Evolutionary conservation across 1,140 invertebrate species (phyloP).

Genomic region (Mamestra configurata): DNA sequence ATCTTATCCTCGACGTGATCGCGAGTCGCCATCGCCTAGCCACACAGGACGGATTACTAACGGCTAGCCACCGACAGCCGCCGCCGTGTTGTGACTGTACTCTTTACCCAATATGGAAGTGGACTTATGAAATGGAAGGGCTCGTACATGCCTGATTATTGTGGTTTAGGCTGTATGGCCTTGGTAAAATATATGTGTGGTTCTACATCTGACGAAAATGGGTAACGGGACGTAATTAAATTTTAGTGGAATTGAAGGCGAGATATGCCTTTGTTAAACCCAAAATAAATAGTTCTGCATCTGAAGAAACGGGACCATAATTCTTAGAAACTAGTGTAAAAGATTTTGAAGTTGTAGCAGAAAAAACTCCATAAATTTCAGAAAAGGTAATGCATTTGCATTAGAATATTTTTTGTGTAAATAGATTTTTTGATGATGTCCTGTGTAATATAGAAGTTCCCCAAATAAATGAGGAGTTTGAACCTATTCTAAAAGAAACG

Average conservation of each 20-base stretch:
- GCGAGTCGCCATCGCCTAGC: conserved; percentile 90
- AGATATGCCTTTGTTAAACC: background rate
- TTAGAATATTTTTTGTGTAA: background rate
- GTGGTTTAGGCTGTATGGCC: background rate
- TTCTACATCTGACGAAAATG: too few relatives aligned
- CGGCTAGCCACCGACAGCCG: conserved; percentile 75
- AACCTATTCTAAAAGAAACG: background rate
- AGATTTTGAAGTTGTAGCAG: background rate
- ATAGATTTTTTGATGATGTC: background rate
- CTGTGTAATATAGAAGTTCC: background rate
- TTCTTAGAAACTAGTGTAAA: background rate
- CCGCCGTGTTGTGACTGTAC: conserved; percentile 71
- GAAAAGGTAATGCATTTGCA: background rate
- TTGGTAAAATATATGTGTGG: too few relatives aligned
- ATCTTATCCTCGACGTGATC: conserved; percentile 91
- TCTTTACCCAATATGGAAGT: conserved; percentile 27
- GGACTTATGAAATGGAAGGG: background rate
- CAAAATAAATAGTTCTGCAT: background rate
- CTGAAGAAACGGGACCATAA: background rate
- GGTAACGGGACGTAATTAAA: too few relatives aligned
- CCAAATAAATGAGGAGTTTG: background rate
- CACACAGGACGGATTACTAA: conserved; percentile 82
- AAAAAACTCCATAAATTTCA: background rate
- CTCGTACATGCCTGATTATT: background rate
- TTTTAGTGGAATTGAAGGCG: background rate